phyloP scores from a whole-genome alignment of 2,888 invertebrate species.

The Caprella mutica region DNA sequence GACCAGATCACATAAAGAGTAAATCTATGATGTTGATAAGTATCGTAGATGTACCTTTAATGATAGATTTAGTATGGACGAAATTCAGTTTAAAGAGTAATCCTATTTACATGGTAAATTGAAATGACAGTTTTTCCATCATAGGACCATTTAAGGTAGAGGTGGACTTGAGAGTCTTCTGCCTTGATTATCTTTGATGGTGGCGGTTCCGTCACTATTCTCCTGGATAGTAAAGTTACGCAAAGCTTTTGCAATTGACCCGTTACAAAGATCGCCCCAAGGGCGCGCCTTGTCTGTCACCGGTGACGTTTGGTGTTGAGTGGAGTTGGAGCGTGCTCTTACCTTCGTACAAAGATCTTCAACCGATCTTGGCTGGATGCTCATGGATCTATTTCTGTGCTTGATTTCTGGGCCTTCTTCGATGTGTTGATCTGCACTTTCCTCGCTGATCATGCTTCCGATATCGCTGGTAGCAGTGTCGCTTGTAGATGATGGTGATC shows the following conservation, averaged over 20 bases:
- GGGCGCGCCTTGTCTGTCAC: slow-evolving; percentile 25
- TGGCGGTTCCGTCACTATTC: too few species aligned
- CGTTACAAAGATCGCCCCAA: slow-evolving; percentile 43
- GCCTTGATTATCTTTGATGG: too few species aligned
- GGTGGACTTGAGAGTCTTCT: too few species aligned
- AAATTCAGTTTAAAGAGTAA: too few species aligned
- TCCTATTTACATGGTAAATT: too few species aligned
- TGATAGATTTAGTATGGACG: too few species aligned
- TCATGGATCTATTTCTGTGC: slow-evolving; percentile 16
- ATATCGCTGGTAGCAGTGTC: slow-evolving; percentile 29
- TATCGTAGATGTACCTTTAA: too few species aligned
- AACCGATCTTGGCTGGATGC: slow-evolving; percentile 8
- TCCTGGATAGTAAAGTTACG: slow-evolving; percentile 41
- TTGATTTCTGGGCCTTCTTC: slow-evolving; percentile 17
- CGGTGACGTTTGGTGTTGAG: slow-evolving; percentile 16
- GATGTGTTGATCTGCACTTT: slow-evolving; percentile 17
- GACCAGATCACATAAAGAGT: too few species aligned
- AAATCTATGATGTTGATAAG: too few species aligned
- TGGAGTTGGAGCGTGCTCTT: slow-evolving; percentile 20
- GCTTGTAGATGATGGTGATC: slow-evolving; percentile 7
- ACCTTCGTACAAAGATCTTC: background rate
- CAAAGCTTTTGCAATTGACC: slow-evolving; percentile 44
- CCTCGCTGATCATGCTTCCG: slow-evolving; percentile 29
- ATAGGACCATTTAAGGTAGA: too few species aligned
- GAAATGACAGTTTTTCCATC: too few species aligned